phyloP scores from a whole-genome alignment of 1,140 invertebrate genomes.

The Apis dorsata region DNA sequence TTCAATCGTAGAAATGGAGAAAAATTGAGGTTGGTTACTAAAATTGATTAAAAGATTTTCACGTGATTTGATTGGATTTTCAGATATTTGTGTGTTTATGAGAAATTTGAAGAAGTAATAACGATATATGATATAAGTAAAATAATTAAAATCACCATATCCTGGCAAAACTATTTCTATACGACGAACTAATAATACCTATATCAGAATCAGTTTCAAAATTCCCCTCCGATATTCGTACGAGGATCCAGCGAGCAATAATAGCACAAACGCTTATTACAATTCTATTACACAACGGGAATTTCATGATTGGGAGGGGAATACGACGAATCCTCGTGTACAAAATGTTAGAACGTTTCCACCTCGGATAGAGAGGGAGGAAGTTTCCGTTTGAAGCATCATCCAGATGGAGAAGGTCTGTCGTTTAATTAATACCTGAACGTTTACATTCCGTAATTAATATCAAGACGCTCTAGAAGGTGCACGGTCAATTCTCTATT shows the following conservation, averaged over 20 bases:
- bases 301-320: background rate
- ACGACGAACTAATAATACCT: background rate
- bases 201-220: background rate
- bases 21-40: no score
- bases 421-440: slow-evolving; percentile 32
- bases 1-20: no score
- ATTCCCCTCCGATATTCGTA: background rate
- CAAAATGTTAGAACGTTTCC: background rate
- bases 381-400: slow-evolving; percentile 1
- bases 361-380: no score
- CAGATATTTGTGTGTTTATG: no score
- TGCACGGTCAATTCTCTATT: slow-evolving; percentile 23
- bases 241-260: background rate
- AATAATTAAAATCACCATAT: background rate
- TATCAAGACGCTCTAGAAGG: background rate
- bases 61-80: no score
- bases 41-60: background rate
- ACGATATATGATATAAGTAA: no score
- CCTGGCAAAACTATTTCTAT: no score
- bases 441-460: slow-evolving; percentile 31
- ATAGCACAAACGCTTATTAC: background rate
- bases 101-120: no score
- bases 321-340: background rate
- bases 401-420: background rate
- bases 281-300: background rate